phyloP scores from a whole-genome alignment of 2,888 invertebrate genomes.

The Trisateles emortualis region DNA sequence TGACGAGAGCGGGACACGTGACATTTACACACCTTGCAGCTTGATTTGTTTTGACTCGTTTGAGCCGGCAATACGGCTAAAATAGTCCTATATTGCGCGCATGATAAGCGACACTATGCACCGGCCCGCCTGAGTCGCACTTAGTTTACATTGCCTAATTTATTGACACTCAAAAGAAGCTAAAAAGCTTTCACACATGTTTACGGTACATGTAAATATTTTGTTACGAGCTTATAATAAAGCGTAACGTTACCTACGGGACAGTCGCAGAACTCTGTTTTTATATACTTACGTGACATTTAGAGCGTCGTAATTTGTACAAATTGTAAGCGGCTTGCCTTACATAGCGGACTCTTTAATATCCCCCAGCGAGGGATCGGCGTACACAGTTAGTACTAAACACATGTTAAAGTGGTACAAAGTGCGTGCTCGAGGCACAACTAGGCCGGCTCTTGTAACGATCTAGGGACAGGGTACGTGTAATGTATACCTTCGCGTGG shows the following conservation, averaged over 20 bases:
- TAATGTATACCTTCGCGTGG: constrained; percentile 69
- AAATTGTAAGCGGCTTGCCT: constrained; percentile 20
- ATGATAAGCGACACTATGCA: constrained; percentile 9
- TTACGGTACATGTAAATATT: background rate
- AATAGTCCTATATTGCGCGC: constrained; percentile 12
- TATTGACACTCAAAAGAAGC: background rate
- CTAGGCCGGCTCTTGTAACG: background rate
- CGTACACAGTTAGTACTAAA: constrained; percentile 9
- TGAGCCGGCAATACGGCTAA: constrained; percentile 2
- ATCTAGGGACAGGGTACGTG: background rate
- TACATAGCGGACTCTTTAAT: constrained; percentile 15
- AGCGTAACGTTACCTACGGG: constrained; percentile 13
- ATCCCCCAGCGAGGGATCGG: constrained; percentile 7
- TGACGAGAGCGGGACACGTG: constrained; percentile 1
- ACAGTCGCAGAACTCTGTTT: background rate
- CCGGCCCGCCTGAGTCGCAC: background rate
- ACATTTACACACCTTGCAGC: constrained; percentile 15
- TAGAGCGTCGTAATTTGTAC: constrained; percentile 10
- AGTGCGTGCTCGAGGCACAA: constrained; percentile 2
- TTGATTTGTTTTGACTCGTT: constrained; percentile 29
- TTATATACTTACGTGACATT: background rate
- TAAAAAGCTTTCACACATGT: background rate
- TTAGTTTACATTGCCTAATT: background rate
- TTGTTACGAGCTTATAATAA: constrained; percentile 3
- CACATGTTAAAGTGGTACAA: constrained; percentile 12